Evolutionary conservation across 2,888 invertebrate genomes (phyloP), one percentile per base, ranked within the genome.

Genomic region (Drosophila anomelani): DNA sequence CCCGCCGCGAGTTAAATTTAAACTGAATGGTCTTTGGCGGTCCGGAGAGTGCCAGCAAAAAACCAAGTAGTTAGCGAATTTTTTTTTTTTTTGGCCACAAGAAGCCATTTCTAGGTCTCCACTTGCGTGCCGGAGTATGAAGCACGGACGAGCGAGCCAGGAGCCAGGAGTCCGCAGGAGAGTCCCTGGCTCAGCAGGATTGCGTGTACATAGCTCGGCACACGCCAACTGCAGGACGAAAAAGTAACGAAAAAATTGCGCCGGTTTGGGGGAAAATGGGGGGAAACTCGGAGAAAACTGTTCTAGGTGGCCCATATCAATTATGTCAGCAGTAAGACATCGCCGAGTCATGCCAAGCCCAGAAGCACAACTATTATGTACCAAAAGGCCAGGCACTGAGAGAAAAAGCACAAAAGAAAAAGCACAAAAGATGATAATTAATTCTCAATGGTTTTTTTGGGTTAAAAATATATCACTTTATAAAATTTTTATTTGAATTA

Each of bases 1-100:
- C 82, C 73, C 88, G 80, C 84, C 83, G 90, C 89, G 80, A 84
- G 90, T 87, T 90, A 80, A 86, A 82, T 83, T 90, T 89, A 89
- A 90, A 90, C 90, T 90, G 82, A 90, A 90, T 78, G 29, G 46
- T 38, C 59, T 44, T 8, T 76, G 64, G 38, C 38, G 59, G 59
- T 39, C 59, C 53, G 64, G 49, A 51, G 20, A 80, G 56, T 64
- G 76, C 73, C 77, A 79, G 81, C 62, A 75, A 71, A 73, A 76
- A 61, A 29, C 41, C 79, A 79, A 77, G 74, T 75, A 76, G 76
- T 58, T 61, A 51, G 66, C 68, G 34, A 67, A 73, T 62, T 23
- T 36, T 53, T 23, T 32, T 32, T 29, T 29, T 23, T 29, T 67
- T 57, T 46, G n/a, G 55, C 59, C 66, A 58, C 58, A 43, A 60